phyloP scores from a whole-genome alignment of 2,888 invertebrate genomes.

The Xestoiulus laeticollis region DNA sequence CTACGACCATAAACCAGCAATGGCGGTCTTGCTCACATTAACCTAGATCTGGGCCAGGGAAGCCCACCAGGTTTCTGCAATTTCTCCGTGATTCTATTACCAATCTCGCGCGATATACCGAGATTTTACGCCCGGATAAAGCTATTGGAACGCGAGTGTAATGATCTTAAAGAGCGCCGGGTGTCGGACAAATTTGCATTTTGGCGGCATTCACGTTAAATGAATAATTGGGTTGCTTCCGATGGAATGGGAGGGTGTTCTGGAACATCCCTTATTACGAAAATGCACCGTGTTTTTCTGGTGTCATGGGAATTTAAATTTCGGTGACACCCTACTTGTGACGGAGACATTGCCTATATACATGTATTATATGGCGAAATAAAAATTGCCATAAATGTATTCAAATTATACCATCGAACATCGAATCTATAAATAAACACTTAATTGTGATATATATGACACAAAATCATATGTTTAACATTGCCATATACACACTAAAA shows the following conservation, averaged over 20 bases:
- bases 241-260: neutral
- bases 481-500: too few species aligned
- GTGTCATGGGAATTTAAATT: too few species aligned
- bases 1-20: neutral
- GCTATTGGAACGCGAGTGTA: neutral
- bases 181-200: neutral
- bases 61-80: neutral
- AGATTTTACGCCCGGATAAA: neutral
- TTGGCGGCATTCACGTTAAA: neutral
- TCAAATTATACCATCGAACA: too few species aligned
- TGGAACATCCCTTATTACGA: too few species aligned
- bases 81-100: neutral
- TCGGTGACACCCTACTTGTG: too few species aligned
- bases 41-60: neutral
- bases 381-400: too few species aligned
- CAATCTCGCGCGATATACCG: neutral
- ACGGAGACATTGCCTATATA: too few species aligned
- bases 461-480: too few species aligned
- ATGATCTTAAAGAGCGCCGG: neutral
- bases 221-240: neutral
- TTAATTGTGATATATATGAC: too few species aligned
- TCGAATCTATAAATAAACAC: too few species aligned
- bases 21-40: conserved; percentile 31
- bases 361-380: too few species aligned
- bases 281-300: too few species aligned